These are phyloP conservation scores for Scrobipalpa atriplicella DNA, from an alignment of 2,888 invertebrate species.

Conservation along the genomic window DNA sequence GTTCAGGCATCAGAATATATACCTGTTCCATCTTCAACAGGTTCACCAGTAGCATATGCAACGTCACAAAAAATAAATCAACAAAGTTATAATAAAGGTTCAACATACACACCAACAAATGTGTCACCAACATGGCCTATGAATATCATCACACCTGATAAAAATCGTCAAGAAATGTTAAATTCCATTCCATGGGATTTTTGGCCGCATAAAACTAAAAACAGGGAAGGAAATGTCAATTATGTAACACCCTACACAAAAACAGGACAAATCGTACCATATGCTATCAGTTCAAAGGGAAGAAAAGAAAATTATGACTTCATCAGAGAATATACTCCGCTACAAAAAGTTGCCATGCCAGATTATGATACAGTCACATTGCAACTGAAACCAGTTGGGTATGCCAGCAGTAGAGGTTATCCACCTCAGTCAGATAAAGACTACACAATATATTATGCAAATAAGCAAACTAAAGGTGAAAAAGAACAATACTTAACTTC, in stretches of 20 bases:
- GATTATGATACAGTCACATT: not conserved
- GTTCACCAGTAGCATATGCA: not conserved
- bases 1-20: not conserved
- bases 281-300: too few species aligned
- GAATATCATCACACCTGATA: too few species aligned
- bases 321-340: not conserved
- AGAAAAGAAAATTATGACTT: too few species aligned
- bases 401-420: not conserved
- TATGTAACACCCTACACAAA: not conserved
- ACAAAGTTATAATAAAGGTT: constrained; percentile 1
- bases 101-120: not conserved
- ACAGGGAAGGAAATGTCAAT: not conserved
- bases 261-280: too few species aligned
- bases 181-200: too few species aligned
- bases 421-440: too few species aligned
- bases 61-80: constrained; percentile 2
- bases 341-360: not conserved
- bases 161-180: too few species aligned
- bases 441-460: too few species aligned
- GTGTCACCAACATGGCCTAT: too few species aligned
- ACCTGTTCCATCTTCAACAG: not conserved
- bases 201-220: not conserved
- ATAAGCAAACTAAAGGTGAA: too few species aligned
- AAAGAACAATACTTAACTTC: too few species aligned
- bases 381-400: not conserved